Evolutionary conservation across 1,140 invertebrate genomes (phyloP).

Genomic region (Drosophila albomicans): DNA sequence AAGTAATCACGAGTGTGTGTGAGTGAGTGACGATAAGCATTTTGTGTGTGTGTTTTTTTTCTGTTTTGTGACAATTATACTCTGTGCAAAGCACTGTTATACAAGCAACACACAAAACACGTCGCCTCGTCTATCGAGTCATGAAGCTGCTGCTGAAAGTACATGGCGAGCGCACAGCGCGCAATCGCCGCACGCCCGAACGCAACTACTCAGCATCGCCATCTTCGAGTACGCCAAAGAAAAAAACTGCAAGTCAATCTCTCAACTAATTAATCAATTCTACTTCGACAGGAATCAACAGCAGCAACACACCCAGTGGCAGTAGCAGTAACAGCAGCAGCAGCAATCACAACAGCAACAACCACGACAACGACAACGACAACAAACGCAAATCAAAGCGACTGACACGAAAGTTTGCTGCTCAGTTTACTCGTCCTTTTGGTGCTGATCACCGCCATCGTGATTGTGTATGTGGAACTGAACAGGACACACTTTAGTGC

Average conservation of each 20-base stretch:
- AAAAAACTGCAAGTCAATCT: neutral
- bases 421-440: constrained; percentile 62
- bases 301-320: constrained; percentile 27
- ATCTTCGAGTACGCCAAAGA: constrained; percentile 17
- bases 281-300: constrained; percentile 65
- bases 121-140: constrained; percentile 1
- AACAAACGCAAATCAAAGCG: constrained; percentile 35
- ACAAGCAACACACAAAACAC: constrained; percentile 13
- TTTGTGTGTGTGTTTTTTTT: too few relatives aligned
- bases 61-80: neutral
- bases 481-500: constrained; percentile 18
- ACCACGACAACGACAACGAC: neutral
- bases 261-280: constrained; percentile 1
- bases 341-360: constrained; percentile 6
- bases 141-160: constrained; percentile 83
- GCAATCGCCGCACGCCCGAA: constrained; percentile 69
- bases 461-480: constrained; percentile 66
- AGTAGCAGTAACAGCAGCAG: constrained; percentile 44
- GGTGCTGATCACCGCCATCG: constrained; percentile 56
- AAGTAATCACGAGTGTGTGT: neutral
- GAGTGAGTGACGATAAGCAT: constrained; percentile 14
- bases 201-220: constrained; percentile 25
- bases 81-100: constrained; percentile 18
- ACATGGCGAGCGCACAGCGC: constrained; percentile 75
- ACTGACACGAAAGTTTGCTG: constrained; percentile 63